These are phyloP conservation scores for Phengaris alcon DNA, from an alignment of 2,888 invertebrate species.

Conservation along the genomic window DNA sequence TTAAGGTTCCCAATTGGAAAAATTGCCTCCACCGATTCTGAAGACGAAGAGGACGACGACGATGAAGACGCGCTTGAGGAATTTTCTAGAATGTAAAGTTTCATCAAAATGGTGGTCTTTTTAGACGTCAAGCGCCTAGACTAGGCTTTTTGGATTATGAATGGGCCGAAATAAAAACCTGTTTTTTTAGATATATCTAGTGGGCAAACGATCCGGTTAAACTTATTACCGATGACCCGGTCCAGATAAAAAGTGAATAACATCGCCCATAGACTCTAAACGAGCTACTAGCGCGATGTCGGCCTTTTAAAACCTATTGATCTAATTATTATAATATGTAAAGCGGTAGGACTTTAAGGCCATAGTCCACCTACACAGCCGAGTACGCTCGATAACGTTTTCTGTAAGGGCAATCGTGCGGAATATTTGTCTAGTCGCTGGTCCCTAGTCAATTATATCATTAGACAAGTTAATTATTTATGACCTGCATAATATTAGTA, in stretches of 20 bases:
- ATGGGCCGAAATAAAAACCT: no score
- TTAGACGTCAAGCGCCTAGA: no score
- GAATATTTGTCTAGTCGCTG: not conserved
- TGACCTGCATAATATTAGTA: not conserved
- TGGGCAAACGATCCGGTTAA: no score
- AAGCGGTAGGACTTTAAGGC: not conserved
- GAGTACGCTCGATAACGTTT: not conserved
- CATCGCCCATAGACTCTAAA: no score
- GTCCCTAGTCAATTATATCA: not conserved
- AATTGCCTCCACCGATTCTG: slow-evolving; percentile 17
- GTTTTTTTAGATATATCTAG: no score
- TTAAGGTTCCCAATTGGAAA: slow-evolving; percentile 13
- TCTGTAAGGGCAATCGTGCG: not conserved
- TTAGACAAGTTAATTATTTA: not conserved
- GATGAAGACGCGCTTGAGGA: slow-evolving; percentile 10
- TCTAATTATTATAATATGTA: not conserved
- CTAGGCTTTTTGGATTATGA: no score
- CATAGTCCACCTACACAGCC: not conserved
- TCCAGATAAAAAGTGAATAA: no score
- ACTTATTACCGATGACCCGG: no score
- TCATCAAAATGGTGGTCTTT: not conserved
- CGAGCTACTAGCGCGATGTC: no score
- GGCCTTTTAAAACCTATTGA: no score
- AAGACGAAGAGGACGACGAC: slow-evolving; percentile 20
- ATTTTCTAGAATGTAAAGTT: not conserved